Base-by-base conservation (phyloP, 2,113 vertebrate species). In the Triplophysa tibetana region DNA sequence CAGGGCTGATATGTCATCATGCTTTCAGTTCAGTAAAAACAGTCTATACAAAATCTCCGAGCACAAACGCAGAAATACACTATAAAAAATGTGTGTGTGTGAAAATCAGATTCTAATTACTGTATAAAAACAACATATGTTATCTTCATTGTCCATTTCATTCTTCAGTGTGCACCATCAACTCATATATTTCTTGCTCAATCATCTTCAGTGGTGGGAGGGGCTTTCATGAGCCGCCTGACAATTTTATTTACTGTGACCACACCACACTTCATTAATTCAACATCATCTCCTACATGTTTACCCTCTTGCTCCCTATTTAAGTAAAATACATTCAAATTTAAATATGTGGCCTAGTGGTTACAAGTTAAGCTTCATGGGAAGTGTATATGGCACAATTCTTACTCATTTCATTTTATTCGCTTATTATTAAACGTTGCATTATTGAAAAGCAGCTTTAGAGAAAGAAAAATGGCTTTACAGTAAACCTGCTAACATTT, bases 71-170 rank as follows among this genome's bases (percentile, higher is more conserved):
- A 38, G 19, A 75, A 33, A 62, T 33, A 61, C 72, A 75, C 56
- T 61, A 29, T 43, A 73, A 43, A 56, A 45, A 52, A 11, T 24
- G 24, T 63, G 17, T 19, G 56, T 54, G 14, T 19, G 43, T 11
- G 73, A 56, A 66, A 29, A 52, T 16, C 81, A 92, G 94, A 92
- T 91, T 94, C 91, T 95, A 95, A 95, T 96, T 95, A 95, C 94
- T 92, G 93, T 87, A 74, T 92, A 92, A 94, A 93, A 93, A 93
- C 93, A 95, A 90, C 94, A 96, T 95, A 95, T 95, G 94, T 94
- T 94, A 93, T 91, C 92, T 95, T 95, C 94, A 94, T 94, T 95
- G 94, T 94, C 94, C 93, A 93, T 95, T 94, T 94, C 93, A 93
- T 93, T 91, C 92, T 91, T 94, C 94, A 92, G 91, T 92, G 89